A percentile compares a stretch with the other conserved stretches of the same genome.
phyloP scores from a whole-genome alignment of 2,888 invertebrate genomes.

The Theretra japonica region DNA sequence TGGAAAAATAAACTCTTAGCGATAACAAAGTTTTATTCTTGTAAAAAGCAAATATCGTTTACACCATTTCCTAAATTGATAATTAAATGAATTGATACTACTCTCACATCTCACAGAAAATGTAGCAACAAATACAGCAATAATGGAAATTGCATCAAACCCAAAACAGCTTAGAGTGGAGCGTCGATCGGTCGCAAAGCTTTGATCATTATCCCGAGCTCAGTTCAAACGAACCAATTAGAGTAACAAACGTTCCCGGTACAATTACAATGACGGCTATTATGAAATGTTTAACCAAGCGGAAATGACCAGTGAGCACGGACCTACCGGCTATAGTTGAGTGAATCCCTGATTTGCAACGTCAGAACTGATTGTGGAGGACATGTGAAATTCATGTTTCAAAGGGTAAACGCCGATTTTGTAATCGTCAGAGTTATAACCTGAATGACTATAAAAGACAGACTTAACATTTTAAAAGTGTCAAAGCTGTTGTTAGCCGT shows the following conservation, averaged over 20 bases:
- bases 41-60: too few species aligned
- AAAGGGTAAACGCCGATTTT: too few species aligned
- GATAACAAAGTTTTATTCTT: too few species aligned
- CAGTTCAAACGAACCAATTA: conserved; percentile 57
- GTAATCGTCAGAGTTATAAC: too few species aligned
- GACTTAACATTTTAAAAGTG: too few species aligned
- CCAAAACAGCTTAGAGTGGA: conserved; percentile 48
- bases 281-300: conserved; percentile 57
- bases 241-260: conserved; percentile 41
- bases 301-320: conserved; percentile 58
- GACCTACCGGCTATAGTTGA: neutral
- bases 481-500: too few species aligned
- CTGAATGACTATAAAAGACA: too few species aligned
- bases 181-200: conserved; percentile 57
- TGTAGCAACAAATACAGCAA: neutral
- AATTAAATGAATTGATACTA: too few species aligned
- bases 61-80: too few species aligned
- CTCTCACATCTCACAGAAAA: neutral
- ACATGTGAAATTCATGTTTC: too few species aligned
- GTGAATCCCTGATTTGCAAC: neutral
- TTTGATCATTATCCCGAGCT: conserved; percentile 56
- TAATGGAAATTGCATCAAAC: conserved; percentile 21
- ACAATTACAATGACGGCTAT: conserved; percentile 40
- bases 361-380: neutral
- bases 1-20: too few species aligned